Evolutionary conservation across 64 coral and sea anemone genomes (phyloP).

Genomic region (Pocillopora verrucosa): DNA sequence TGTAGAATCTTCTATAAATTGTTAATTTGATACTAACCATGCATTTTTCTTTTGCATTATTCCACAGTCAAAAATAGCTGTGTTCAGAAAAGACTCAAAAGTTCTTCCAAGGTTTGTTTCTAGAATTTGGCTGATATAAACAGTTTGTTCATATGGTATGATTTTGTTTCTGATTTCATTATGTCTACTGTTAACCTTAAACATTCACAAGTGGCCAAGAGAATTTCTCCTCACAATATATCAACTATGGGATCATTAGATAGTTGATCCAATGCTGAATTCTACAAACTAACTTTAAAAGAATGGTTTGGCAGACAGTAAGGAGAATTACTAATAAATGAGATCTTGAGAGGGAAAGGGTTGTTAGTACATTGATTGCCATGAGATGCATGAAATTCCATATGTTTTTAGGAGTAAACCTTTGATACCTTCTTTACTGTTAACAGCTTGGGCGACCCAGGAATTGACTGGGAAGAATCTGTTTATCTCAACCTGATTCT

Average conservation of each 20-base stretch:
- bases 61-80: conserved; percentile 70
- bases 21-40: background rate
- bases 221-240: background rate
- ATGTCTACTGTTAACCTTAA: too few species aligned
- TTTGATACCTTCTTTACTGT: background rate
- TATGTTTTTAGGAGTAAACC: background rate
- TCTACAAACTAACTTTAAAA: background rate
- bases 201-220: background rate
- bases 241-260: too few species aligned
- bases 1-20: too few species aligned
- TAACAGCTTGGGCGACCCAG: conserved; percentile 78
- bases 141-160: too few species aligned
- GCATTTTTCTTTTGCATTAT: background rate
- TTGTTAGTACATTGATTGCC: too few species aligned
- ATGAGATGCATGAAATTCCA: too few species aligned
- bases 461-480: conserved; percentile 90
- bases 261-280: background rate
- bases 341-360: too few species aligned
- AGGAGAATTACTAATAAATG: background rate
- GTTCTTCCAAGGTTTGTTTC: conserved; percentile 74
- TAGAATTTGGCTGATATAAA: background rate
- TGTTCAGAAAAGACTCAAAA: conserved; percentile 86
- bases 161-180: too few species aligned
- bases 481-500: conserved; percentile 90
- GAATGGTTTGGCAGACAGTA: too few species aligned